Base-by-base conservation (phyloP, 2,797 vertebrate genomes). In the Anabas testudineus region DNA sequence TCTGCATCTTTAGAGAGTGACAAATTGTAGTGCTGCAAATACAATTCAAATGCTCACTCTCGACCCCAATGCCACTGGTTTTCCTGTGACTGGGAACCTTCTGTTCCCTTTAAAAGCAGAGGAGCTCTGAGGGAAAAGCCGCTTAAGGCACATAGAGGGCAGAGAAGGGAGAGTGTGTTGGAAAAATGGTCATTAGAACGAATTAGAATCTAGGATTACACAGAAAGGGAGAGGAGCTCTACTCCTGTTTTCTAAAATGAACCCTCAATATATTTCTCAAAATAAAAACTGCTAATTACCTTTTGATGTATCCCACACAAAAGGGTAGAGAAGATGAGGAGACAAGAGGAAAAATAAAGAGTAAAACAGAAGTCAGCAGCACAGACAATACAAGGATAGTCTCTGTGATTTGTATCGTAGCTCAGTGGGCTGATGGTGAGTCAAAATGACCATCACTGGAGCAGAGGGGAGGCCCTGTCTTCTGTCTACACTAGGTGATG, bases 101-200 rank as follows among this genome's bases (percentile, higher is more conserved):
- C 62, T 73, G 74, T 78, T 87, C 83, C 71, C 61, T 63, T 67
- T 43, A 83, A 78, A 83, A 77, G 81, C 73, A 85, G 82, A 83
- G 76, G 51, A 81, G 78, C 66, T 77, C 28, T 10, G 65, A 66
- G 78, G 79, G 68, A 68, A 87, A 86, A 76, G 83, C 82, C 14
- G 74, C 86, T 88, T 84, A 88, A 61, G 72, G 73, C 76, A 57
- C 83, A 83, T 71, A 72, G 71, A 82, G 78, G 76, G 71, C 71
- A 82, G 78, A 71, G 71, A 47, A 86, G 84, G 52, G 78, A 81
- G 80, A 78, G 66, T 39, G 75, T 83, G 86, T 79, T 83, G 87
- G 86, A 92, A 90, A 91, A 92, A 89, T 88, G 90, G 91, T 90
- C 90, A 91, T 93, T 91, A 92, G 85, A 71, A 64, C 90, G 87